phyloP scores from a whole-genome alignment of 64 coral and sea anemone genomes.

The Platygyra sinensis region DNA sequence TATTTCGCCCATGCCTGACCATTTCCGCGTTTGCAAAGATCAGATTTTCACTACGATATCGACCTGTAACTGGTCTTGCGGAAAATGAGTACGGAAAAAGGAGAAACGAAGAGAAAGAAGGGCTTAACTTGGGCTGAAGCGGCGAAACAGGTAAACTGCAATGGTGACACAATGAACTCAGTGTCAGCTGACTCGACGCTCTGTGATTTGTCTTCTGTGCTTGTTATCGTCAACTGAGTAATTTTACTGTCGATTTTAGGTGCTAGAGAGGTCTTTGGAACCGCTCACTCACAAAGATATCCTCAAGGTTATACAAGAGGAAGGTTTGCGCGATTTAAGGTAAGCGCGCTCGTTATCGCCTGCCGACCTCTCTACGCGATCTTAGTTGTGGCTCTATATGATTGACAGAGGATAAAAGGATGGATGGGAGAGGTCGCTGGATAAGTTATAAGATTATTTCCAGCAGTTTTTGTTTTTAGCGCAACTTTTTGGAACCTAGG shows the following conservation, averaged over 20 bases:
- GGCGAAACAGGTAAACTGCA: conserved; percentile 55
- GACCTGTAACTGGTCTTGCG: conserved; percentile 4
- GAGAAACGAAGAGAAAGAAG: conserved; percentile 69
- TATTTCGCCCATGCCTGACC: conserved; percentile 14
- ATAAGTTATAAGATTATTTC: no score
- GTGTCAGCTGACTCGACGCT: conserved; percentile 15
- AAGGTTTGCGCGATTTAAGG: conserved; percentile 89
- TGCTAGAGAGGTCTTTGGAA: conserved; percentile 60
- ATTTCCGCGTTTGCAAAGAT: conserved; percentile 13
- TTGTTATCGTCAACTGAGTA: not conserved
- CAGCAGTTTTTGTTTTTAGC: no score
- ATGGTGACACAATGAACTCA: conserved; percentile 18
- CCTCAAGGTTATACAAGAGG: conserved; percentile 82
- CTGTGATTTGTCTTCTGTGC: not conserved
- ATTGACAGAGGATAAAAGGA: conserved; percentile 1
- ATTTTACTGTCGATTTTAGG: conserved; percentile 38
- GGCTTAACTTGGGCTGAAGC: conserved; percentile 82
- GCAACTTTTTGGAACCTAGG: no score
- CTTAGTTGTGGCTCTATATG: not conserved
- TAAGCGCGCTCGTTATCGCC: conserved; percentile 15
- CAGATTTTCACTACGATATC: conserved; percentile 7
- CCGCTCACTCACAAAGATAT: conserved; percentile 94
- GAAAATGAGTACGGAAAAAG: conserved; percentile 59
- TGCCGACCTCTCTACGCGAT: not conserved
- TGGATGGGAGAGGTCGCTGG: conserved; percentile 13